phyloP scores from a whole-genome alignment of 1,140 invertebrate species.

The Macrotrachela quadricornifera region DNA sequence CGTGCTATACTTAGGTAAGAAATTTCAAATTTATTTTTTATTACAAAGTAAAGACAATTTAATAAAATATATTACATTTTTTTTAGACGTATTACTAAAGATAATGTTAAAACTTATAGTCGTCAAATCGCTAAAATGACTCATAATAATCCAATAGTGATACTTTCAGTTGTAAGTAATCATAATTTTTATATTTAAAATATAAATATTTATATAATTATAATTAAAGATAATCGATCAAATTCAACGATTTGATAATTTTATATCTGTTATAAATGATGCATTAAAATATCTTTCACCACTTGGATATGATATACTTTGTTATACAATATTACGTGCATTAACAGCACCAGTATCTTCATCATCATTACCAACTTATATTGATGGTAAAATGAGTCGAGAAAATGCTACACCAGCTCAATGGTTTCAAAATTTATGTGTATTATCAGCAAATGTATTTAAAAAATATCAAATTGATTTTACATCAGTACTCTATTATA shows the following conservation, averaged over 20 bases:
- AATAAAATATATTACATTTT: not conserved
- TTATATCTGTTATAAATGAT: slow-evolving; percentile 83
- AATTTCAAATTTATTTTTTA: not conserved
- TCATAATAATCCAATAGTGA: slow-evolving; percentile 72
- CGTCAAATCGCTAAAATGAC: slow-evolving; percentile 83
- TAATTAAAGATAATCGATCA: slow-evolving; percentile 46
- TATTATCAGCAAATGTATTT: slow-evolving; percentile 44
- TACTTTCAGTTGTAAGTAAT: slow-evolving; percentile 72
- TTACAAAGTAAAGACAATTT: not conserved
- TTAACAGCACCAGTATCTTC: not conserved
- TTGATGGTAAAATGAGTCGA: slow-evolving; percentile 50
- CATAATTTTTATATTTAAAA: not conserved
- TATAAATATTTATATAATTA: not conserved
- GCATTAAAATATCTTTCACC: slow-evolving; percentile 85
- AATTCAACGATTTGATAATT: slow-evolving; percentile 91
- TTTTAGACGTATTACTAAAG: slow-evolving; percentile 63
- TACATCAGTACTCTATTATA: slow-evolving; percentile 77
- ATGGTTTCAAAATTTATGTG: slow-evolving; percentile 57
- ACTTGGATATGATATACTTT: slow-evolving; percentile 81
- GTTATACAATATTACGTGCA: slow-evolving; percentile 19
- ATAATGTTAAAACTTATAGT: slow-evolving; percentile 88
- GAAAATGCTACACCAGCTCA: slow-evolving; percentile 76
- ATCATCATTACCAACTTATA: slow-evolving; percentile 32
- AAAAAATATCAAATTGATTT: slow-evolving; percentile 93
- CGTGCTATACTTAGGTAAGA: not conserved